Conservation (phyloP, 2,113 vertebrate genomes). For the Muntiacus muntjak region DNA sequence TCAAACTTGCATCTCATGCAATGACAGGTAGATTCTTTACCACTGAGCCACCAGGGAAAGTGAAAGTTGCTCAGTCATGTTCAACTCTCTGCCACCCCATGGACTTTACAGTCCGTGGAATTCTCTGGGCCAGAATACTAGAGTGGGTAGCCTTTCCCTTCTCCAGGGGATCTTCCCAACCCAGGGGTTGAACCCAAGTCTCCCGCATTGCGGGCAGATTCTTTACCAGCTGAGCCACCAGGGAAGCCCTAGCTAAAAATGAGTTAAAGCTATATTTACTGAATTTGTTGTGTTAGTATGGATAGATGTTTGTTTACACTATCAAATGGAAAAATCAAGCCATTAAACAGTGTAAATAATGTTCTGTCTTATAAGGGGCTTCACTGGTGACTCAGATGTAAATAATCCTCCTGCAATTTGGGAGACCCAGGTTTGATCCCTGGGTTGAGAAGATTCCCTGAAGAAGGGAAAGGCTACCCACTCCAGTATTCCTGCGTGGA, state of each 20-base stretch:
- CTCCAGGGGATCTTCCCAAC: neutral
- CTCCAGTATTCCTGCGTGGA: too few relatives aligned
- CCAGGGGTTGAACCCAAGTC: neutral
- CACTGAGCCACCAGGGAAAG: neutral
- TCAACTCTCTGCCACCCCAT: neutral
- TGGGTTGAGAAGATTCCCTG: neutral
- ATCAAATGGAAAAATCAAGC: neutral
- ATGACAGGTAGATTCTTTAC: neutral
- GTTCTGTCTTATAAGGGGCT: neutral
- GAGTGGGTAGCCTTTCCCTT: neutral
- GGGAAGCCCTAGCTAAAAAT: neutral
- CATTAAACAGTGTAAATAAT: neutral
- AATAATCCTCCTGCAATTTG: neutral
- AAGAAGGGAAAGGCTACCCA: too few relatives aligned
- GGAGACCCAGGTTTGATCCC: neutral
- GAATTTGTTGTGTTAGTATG: neutral
- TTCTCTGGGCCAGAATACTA: neutral
- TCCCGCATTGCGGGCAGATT: neutral
- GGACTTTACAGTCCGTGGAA: neutral
- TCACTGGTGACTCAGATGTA: neutral
- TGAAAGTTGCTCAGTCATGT: neutral
- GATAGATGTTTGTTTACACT: neutral
- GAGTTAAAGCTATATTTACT: neutral
- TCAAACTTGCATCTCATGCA: neutral
- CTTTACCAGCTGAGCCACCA: neutral